phyloP scores from a whole-genome alignment of 2,113 vertebrate genomes.

The Pangasianodon gigas region DNA sequence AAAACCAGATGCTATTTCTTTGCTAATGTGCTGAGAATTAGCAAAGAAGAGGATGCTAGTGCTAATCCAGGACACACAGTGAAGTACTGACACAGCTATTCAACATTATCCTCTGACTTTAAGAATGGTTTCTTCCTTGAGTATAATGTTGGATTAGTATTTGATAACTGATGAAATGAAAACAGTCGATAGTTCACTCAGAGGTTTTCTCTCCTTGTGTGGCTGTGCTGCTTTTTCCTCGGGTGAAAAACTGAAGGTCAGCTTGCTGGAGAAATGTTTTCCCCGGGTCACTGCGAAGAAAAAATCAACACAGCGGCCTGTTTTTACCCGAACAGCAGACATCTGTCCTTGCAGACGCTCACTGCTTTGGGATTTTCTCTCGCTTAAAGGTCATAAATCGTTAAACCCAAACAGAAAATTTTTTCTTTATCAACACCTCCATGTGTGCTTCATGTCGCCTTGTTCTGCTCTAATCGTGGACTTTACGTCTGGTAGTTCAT shows the following conservation, averaged over 20 bases:
- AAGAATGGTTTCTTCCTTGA: background rate
- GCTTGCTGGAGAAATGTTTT: constrained; percentile 54
- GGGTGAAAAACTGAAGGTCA: constrained; percentile 44
- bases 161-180: background rate
- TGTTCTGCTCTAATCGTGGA: background rate
- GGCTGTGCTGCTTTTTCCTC: constrained; percentile 52
- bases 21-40: background rate
- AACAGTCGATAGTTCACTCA: background rate
- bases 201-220: constrained; percentile 62
- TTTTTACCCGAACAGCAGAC: constrained; percentile 50
- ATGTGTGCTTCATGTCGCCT: background rate
- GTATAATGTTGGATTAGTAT: background rate
- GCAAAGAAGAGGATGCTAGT: background rate
- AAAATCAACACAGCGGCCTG: constrained; percentile 23
- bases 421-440: constrained; percentile 33
- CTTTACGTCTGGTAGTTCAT: background rate
- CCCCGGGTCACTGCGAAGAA: constrained; percentile 55
- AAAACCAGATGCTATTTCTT: background rate
- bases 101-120: background rate
- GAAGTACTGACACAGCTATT: background rate
- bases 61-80: background rate
- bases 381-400: constrained; percentile 62
- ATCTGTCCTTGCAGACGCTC: constrained; percentile 47
- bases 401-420: constrained; percentile 48
- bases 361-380: constrained; percentile 46